Evolutionary conservation across 2,797 vertebrate species (phyloP).

Genomic region (Macroramphosus scolopax): DNA sequence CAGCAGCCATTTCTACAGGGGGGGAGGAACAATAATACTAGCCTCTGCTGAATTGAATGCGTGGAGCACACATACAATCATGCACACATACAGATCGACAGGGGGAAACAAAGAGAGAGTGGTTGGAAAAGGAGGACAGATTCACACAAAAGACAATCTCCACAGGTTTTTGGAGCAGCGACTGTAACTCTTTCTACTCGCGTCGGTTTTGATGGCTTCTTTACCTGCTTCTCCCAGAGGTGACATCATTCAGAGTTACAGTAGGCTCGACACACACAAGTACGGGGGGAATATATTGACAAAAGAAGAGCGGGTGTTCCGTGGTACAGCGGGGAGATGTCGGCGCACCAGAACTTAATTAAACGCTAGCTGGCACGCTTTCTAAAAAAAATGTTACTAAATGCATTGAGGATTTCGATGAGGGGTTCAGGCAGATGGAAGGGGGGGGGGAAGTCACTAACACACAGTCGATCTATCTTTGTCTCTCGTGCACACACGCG

Average conservation of each 20-base stretch:
- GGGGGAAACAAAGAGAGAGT: slow-evolving; percentile 30
- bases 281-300: slow-evolving; percentile 60
- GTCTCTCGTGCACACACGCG: too few relatives aligned
- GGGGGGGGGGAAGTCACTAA: slow-evolving; percentile 34
- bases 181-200: slow-evolving; percentile 69
- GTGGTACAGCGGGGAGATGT: slow-evolving; percentile 62
- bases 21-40: slow-evolving; percentile 65
- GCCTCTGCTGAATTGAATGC: slow-evolving; percentile 65
- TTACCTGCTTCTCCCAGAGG: slow-evolving; percentile 76
- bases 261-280: slow-evolving; percentile 54
- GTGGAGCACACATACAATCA: slow-evolving; percentile 17
- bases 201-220: slow-evolving; percentile 72
- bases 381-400: slow-evolving; percentile 57
- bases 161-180: slow-evolving; percentile 41
- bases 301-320: slow-evolving; percentile 66
- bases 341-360: slow-evolving; percentile 69
- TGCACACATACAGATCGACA: slow-evolving; percentile 12
- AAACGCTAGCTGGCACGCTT: slow-evolving; percentile 66
- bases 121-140: slow-evolving; percentile 36
- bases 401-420: slow-evolving; percentile 41
- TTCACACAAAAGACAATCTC: slow-evolving; percentile 55
- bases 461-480: slow-evolving; percentile 4
- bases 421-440: slow-evolving; percentile 47
- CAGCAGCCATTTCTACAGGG: slow-evolving; percentile 68
- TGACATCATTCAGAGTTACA: slow-evolving; percentile 65